phyloP scores from a whole-genome alignment of 2,113 vertebrate genomes.

The Oenanthe oenanthe region DNA sequence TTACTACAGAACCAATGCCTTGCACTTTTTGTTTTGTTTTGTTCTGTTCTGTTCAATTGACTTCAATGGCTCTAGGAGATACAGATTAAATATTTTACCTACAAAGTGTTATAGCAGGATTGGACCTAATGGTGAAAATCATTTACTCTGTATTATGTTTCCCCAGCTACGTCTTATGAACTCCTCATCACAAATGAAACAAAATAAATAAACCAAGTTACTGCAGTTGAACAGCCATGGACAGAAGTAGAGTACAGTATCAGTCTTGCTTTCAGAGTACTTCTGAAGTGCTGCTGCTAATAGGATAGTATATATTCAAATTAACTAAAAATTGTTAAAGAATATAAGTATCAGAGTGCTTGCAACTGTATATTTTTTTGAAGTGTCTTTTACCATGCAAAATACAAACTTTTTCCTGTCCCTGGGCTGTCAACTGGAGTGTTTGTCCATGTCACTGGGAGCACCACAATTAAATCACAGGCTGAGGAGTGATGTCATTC shows the following conservation, averaged over 20 bases:
- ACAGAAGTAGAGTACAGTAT: neutral
- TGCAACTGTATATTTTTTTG: neutral
- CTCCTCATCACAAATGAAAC: neutral
- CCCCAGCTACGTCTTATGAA: neutral
- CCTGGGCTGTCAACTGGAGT: neutral
- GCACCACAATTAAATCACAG: neutral
- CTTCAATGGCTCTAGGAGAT: neutral
- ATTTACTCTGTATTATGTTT: neutral
- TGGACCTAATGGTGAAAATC: neutral
- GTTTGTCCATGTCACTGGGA: neutral
- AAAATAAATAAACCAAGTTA: neutral
- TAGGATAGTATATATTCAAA: neutral
- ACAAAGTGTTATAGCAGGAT: neutral
- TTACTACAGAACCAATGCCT: neutral
- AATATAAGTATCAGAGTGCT: neutral
- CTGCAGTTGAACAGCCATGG: neutral
- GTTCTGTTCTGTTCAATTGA: neutral
- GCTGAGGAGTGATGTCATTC: neutral
- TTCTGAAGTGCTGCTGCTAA: neutral
- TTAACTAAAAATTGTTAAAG: neutral
- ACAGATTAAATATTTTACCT: neutral
- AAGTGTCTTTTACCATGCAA: neutral
- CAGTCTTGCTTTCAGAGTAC: neutral
- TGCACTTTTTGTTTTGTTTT: no score
- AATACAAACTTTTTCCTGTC: neutral